Evolutionary conservation across 2,797 vertebrate genomes (phyloP).

Genomic region (Gadopsis marmoratus): DNA sequence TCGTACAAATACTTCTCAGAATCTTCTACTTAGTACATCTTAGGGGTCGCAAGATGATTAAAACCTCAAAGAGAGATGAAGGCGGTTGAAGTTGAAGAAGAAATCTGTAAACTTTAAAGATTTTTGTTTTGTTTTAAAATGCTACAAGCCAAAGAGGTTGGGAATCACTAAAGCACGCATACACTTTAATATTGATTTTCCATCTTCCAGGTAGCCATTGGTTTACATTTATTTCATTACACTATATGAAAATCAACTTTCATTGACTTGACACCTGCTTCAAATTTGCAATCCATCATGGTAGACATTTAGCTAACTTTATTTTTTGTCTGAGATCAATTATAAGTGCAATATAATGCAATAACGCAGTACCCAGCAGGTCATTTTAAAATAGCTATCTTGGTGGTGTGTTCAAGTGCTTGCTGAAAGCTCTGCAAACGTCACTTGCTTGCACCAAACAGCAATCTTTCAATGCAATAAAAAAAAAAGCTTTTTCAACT

Average conservation of each 20-base stretch:
- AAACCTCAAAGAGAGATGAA: background rate
- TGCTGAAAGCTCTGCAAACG: slow-evolving; percentile 3
- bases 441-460: background rate
- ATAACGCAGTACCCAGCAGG: background rate
- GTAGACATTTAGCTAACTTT: background rate
- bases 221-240: background rate
- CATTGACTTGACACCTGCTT: background rate
- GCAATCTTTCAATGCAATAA: background rate
- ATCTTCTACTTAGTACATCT: slow-evolving; percentile 17
- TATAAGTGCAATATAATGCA: background rate
- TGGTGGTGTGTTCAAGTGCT: slow-evolving; percentile 10
- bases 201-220: background rate
- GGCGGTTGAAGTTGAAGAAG: background rate
- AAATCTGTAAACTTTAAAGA: slow-evolving; percentile 15
- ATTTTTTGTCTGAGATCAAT: background rate
- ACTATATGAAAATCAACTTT: background rate
- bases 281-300: background rate
- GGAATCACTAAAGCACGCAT: background rate
- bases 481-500: background rate
- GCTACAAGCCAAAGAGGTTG: background rate
- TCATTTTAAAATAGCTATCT: background rate
- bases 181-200: slow-evolving; percentile 2
- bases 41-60: background rate
- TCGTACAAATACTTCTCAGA: background rate
- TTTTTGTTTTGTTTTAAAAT: slow-evolving; percentile 1